Percentiles rank a stretch among this genome's conserved stretches.
Conservation (phyloP, 2,888 invertebrate genomes). For the Sepiola atlantica region DNA sequence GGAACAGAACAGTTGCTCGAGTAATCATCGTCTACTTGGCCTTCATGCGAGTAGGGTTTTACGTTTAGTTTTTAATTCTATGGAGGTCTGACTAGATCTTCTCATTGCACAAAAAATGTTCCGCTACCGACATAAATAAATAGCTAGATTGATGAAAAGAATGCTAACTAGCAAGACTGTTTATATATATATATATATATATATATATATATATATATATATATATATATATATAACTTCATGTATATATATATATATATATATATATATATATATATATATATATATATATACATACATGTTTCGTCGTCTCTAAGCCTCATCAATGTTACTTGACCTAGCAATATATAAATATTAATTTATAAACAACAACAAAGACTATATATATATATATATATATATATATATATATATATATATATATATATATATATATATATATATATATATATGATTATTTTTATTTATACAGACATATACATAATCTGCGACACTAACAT, state of each 20-base stretch:
- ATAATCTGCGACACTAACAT: too few relatives aligned
- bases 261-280: conserved; percentile 32
- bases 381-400: too few relatives aligned
- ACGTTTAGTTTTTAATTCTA: neutral
- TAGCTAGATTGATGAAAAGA: neutral
- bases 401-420: too few relatives aligned
- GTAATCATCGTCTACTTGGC: neutral
- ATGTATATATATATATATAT: neutral
- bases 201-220: neutral
- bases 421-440: too few relatives aligned
- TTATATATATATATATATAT: neutral
- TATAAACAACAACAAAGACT: too few relatives aligned
- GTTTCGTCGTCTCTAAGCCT: too few relatives aligned
- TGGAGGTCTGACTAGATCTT: neutral
- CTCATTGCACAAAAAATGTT: neutral
- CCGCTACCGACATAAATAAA: neutral
- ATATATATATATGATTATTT: too few relatives aligned
- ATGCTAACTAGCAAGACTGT: neutral
- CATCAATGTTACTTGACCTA: too few relatives aligned
- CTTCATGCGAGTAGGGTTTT: neutral
- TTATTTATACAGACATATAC: too few relatives aligned
- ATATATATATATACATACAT: too few relatives aligned
- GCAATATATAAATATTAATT: too few relatives aligned
- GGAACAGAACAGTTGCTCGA: neutral
- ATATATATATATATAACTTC: neutral